Evolutionary conservation across 2,113 vertebrate species (phyloP).

Genomic region (Oriolus oriolus): DNA sequence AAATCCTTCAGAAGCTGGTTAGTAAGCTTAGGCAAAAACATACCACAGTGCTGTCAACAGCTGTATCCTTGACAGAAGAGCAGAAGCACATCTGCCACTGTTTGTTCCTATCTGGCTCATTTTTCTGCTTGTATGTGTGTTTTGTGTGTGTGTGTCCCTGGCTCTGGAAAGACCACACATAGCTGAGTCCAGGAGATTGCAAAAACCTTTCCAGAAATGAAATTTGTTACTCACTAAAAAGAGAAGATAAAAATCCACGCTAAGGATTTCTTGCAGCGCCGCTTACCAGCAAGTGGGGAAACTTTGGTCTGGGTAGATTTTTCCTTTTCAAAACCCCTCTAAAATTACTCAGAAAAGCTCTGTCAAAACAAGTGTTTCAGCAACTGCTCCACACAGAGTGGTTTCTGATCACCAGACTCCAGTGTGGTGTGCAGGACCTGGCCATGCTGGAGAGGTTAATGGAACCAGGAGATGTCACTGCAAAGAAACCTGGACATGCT

Average conservation of each 20-base stretch:
- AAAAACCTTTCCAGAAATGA: not conserved
- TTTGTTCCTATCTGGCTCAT: not conserved
- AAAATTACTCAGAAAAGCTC: not conserved
- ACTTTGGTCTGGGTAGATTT: not conserved
- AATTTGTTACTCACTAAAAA: not conserved
- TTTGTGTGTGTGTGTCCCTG: not conserved
- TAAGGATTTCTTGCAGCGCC: not conserved
- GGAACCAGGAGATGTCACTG: not conserved
- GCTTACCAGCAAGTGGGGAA: not conserved
- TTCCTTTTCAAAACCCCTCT: not conserved
- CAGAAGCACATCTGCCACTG: not conserved
- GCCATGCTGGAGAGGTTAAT: not conserved
- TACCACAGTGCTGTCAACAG: slow-evolving; percentile 17
- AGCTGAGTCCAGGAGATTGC: not conserved
- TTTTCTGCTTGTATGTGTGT: not conserved
- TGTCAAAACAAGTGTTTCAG: not conserved
- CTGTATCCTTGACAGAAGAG: slow-evolving; percentile 1
- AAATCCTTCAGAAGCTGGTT: slow-evolving; percentile 11
- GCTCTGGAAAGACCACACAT: not conserved
- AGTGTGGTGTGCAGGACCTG: not conserved
- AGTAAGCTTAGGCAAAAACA: not conserved
- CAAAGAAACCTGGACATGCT: not conserved
- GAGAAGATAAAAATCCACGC: not conserved
- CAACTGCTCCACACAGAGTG: not conserved
- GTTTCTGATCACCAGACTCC: not conserved